These are phyloP conservation scores for Oncorhynchus clarkii DNA, from an alignment of 2,113 vertebrate genomes.

Conservation along the genomic window DNA sequence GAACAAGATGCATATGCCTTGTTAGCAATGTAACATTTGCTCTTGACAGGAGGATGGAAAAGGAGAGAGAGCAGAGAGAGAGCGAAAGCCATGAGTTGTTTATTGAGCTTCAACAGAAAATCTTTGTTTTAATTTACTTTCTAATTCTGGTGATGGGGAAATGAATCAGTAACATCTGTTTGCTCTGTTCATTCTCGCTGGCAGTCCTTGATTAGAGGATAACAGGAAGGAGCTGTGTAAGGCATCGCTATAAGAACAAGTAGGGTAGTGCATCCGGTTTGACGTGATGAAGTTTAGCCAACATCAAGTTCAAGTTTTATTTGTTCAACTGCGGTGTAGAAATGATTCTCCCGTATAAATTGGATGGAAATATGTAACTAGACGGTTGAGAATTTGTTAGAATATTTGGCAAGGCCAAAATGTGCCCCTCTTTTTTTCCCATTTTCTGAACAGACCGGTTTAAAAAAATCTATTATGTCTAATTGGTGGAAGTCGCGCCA, in stretches of 20 bases:
- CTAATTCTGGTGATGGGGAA: slow-evolving; percentile 74
- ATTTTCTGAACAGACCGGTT: no score
- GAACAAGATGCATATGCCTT: slow-evolving; percentile 46
- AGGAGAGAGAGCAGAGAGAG: slow-evolving; percentile 4
- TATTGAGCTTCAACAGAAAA: slow-evolving; percentile 47
- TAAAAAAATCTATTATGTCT: no score
- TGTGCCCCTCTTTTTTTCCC: no score
- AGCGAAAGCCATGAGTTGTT: slow-evolving; percentile 45
- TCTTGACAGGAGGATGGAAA: slow-evolving; percentile 14
- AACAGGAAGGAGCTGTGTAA: slow-evolving; percentile 22
- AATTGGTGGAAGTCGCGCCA: no score
- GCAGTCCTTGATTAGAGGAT: slow-evolving; percentile 77
- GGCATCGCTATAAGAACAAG: slow-evolving; percentile 27
- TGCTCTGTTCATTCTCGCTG: slow-evolving; percentile 68
- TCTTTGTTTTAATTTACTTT: slow-evolving; percentile 59
- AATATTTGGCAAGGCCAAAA: no score
- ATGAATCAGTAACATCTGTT: slow-evolving; percentile 78
- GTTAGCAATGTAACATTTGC: slow-evolving; percentile 52
- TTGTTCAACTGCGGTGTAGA: no score
- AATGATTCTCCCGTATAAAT: no score
- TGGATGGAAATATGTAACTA: no score
- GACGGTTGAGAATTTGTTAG: no score
- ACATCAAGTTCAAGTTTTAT: no score
- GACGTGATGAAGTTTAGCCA: no score
- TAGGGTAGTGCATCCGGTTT: neutral